Percentiles rank a stretch among this genome's conserved stretches.
Conservation (phyloP, 2,113 vertebrate species). For the Montifringilla adamsi region DNA sequence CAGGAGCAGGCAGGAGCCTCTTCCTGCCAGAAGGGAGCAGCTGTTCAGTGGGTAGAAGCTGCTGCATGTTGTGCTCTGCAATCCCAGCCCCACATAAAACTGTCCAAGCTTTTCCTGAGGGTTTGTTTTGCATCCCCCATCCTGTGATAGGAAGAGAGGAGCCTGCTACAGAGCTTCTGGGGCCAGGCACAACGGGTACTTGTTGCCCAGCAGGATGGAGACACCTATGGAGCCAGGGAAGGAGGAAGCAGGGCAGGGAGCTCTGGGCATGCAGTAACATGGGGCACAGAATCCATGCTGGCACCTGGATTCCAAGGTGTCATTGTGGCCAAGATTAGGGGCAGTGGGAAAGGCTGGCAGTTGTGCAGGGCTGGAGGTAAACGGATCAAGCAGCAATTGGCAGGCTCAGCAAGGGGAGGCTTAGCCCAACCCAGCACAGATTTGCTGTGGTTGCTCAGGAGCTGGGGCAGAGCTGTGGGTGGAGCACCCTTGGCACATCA, state of each 20-base stretch:
- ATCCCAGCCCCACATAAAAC: background rate
- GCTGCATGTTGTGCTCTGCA: background rate
- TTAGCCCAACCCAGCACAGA: conserved; percentile 36
- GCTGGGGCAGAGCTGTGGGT: background rate
- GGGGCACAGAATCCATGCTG: fast-evolving
- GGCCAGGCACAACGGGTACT: background rate
- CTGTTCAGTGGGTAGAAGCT: background rate
- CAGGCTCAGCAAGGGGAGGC: conserved; percentile 70
- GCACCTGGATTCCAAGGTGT: background rate
- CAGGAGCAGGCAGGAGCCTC: background rate
- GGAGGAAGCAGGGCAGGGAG: background rate
- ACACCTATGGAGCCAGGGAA: background rate
- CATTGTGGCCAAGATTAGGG: background rate
- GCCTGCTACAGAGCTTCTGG: background rate
- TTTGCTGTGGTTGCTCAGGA: background rate
- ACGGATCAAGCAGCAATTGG: conserved; percentile 66
- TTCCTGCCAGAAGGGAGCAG: background rate
- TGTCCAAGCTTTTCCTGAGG: background rate
- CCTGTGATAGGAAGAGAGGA: background rate
- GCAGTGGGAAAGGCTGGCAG: background rate
- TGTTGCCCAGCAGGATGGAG: conserved; percentile 27
- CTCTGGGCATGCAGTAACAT: background rate
- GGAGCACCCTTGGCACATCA: background rate
- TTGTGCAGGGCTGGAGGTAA: conserved; percentile 1
- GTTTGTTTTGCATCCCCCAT: background rate